These are phyloP conservation scores for Sigmodon hispidus DNA, from an alignment of 2,113 vertebrate species.

Conservation along the genomic window DNA sequence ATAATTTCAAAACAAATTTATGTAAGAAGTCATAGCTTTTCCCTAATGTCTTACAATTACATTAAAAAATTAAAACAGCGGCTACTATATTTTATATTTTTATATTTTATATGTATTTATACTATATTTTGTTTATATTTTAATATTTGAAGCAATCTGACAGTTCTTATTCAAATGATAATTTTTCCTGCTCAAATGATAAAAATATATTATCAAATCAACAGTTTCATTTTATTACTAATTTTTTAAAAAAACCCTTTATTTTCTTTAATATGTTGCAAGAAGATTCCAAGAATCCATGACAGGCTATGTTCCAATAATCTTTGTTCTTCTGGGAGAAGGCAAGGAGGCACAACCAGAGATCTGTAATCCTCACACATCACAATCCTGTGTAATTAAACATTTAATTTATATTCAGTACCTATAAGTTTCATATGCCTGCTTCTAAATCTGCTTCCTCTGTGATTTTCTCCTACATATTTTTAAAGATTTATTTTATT, in stretches of 20 bases:
- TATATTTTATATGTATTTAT: not conserved
- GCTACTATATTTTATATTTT: not conserved
- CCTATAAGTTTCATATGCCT: not conserved
- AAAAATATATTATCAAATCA: not conserved
- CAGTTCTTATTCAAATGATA: conserved; percentile 33
- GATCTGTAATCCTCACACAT: not conserved
- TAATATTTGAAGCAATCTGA: conserved; percentile 26
- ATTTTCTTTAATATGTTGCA: conserved; percentile 15
- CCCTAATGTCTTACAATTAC: conserved; percentile 25
- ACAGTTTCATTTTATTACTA: conserved; percentile 29
- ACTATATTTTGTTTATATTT: not conserved
- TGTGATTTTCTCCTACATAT: not conserved
- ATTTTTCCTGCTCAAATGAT: conserved; percentile 36
- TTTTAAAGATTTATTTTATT: not conserved
- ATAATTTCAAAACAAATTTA: conserved; percentile 33
- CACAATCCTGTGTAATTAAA: not conserved
- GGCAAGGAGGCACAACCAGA: not conserved
- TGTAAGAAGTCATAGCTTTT: not conserved
- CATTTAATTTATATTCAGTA: not conserved
- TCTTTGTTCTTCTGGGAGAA: not conserved
- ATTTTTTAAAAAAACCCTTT: not conserved
- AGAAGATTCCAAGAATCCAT: not conserved
- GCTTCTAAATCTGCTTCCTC: not conserved
- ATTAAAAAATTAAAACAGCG: conserved; percentile 9
- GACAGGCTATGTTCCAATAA: not conserved